phyloP scores from a whole-genome alignment of 2,888 invertebrate genomes.

The Colletes collaris region DNA sequence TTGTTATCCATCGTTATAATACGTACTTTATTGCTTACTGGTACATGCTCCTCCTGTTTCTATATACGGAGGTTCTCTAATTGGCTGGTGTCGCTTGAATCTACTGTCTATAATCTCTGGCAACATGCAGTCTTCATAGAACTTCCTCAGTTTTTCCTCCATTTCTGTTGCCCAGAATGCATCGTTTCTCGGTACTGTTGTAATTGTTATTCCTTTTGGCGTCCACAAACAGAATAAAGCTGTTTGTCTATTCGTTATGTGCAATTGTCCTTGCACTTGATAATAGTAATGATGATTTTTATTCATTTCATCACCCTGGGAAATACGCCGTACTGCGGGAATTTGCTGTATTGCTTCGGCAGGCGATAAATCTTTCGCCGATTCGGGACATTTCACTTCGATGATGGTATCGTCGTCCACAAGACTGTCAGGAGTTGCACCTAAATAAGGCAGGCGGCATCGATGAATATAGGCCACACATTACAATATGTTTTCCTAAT shows the following conservation, averaged over 20 bases:
- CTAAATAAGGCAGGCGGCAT: slow-evolving; percentile 9
- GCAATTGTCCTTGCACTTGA: slow-evolving; percentile 17
- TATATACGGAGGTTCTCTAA: slow-evolving; percentile 2
- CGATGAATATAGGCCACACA: background rate
- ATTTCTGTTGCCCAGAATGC: background rate
- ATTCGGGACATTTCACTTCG: slow-evolving; percentile 5
- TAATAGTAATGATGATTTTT: slow-evolving; percentile 8
- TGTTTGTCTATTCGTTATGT: background rate
- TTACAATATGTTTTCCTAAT: background rate
- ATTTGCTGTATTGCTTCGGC: slow-evolving; percentile 7
- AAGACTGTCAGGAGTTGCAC: slow-evolving; percentile 7
- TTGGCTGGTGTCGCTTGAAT: background rate
- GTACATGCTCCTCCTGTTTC: background rate
- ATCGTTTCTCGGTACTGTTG: background rate
- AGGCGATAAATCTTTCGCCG: slow-evolving; percentile 1
- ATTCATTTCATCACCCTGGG: background rate
- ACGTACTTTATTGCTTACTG: background rate
- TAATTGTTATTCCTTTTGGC: too few species aligned
- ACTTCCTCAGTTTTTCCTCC: background rate
- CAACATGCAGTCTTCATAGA: background rate
- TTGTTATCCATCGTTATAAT: background rate
- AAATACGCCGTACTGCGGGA: slow-evolving; percentile 3
- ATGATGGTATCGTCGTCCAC: slow-evolving; percentile 8
- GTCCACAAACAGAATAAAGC: too few species aligned
- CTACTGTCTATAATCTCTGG: background rate